A percentile compares a stretch with the other conserved stretches of the same genome.
Conservation (phyloP, 2,888 invertebrate species). For the Pterostichus madidus region DNA sequence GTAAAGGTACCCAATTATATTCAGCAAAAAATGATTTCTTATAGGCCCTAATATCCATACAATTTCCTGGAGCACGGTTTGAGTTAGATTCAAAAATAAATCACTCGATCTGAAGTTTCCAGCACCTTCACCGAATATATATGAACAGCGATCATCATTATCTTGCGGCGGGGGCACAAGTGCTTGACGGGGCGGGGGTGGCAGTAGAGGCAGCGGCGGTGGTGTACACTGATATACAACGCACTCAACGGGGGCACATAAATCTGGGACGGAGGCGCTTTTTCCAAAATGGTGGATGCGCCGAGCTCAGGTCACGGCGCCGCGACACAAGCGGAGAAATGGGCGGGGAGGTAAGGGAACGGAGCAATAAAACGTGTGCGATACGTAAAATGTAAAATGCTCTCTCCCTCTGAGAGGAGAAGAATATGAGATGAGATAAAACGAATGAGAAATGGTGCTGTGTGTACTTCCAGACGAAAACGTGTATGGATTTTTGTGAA, state of each 20-base stretch:
- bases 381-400: conserved; percentile 69
- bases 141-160: conserved; percentile 60
- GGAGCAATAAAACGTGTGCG: conserved; percentile 75
- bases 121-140: conserved; percentile 36
- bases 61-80: conserved; percentile 37
- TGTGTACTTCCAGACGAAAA: not conserved
- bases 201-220: not conserved
- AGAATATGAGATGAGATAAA: conserved; percentile 5
- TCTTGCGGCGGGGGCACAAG: conserved; percentile 36
- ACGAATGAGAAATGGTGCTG: not conserved
- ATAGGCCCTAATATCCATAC: conserved; percentile 39
- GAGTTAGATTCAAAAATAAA: conserved; percentile 36
- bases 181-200: not conserved
- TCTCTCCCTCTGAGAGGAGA: conserved; percentile 4
- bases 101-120: conserved; percentile 40
- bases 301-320: conserved; percentile 35
- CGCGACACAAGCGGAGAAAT: conserved; percentile 29
- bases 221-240: conserved; percentile 49
- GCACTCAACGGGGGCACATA: conserved; percentile 59
- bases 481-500: conserved; percentile 1
- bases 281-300: conserved; percentile 64
- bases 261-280: conserved; percentile 48
- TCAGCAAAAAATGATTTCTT: conserved; percentile 25
- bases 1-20: conserved; percentile 16
- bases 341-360: conserved; percentile 67